Percentiles rank a stretch among this genome's conserved stretches.
These are phyloP conservation scores for Catamblyrhynchus diadema DNA, from an alignment of 2,797 vertebrate species.

Conservation along the genomic window DNA sequence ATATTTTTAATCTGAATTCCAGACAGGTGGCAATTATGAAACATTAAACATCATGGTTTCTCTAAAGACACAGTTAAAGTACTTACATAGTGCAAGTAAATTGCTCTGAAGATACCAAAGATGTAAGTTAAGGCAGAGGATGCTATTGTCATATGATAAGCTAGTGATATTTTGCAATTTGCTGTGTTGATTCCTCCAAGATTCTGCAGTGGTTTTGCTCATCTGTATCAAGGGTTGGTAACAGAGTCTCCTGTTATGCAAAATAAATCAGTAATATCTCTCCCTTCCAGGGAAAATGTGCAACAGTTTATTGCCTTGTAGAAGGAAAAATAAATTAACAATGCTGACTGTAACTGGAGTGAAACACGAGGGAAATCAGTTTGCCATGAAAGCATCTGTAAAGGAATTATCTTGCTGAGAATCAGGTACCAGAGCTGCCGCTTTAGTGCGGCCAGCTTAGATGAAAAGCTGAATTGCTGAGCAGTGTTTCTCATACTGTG, in stretches of 20 bases:
- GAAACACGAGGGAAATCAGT: conserved; percentile 51
- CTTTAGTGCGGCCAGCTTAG: not conserved
- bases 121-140: not conserved
- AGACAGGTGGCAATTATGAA: not conserved
- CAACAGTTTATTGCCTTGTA: conserved; percentile 30
- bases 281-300: conserved; percentile 21
- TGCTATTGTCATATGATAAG: not conserved
- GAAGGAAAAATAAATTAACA: conserved; percentile 52
- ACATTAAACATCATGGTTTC: not conserved
- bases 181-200: not conserved
- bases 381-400: conserved; percentile 31
- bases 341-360: conserved; percentile 15
- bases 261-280: conserved; percentile 27
- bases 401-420: conserved; percentile 37
- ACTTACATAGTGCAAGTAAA: not conserved
- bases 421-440: not conserved
- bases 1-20: not conserved
- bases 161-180: not conserved
- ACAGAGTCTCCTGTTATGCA: not conserved
- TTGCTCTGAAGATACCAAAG: not conserved
- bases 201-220: not conserved
- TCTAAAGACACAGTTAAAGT: not conserved
- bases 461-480: conserved; percentile 29
- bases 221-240: not conserved
- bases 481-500: not conserved